Evolutionary conservation across 2,113 vertebrate genomes (phyloP).

Genomic region (Cacatua alba): DNA sequence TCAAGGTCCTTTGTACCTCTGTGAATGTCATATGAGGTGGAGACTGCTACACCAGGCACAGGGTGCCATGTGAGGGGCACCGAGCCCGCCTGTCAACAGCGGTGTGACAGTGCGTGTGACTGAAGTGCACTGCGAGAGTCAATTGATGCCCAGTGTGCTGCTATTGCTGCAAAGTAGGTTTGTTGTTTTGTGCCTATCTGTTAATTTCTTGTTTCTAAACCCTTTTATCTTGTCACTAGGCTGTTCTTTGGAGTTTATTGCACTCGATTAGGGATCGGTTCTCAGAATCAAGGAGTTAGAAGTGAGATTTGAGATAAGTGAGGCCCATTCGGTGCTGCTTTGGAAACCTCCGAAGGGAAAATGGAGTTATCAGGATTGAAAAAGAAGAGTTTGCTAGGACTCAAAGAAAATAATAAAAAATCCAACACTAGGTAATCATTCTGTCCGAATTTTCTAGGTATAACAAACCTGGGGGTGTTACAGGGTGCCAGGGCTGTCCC

Average conservation of each 20-base stretch:
- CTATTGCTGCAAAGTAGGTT: neutral
- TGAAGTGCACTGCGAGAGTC: neutral
- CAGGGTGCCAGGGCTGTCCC: neutral
- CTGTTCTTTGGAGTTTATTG: slow-evolving; percentile 72
- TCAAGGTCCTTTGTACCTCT: neutral
- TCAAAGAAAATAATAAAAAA: slow-evolving; percentile 75
- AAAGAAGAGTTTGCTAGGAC: slow-evolving; percentile 76
- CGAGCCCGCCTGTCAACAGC: rapidly evolving
- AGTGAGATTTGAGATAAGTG: slow-evolving; percentile 72
- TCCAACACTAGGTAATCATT: slow-evolving; percentile 71
- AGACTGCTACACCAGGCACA: neutral
- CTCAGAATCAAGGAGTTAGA: slow-evolving; percentile 65
- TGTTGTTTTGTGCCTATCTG: slow-evolving; percentile 29
- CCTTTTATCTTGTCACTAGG: slow-evolving; percentile 71
- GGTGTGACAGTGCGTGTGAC: rapidly evolving
- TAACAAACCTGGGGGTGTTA: slow-evolving; percentile 17
- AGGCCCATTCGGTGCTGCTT: slow-evolving; percentile 59
- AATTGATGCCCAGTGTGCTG: neutral
- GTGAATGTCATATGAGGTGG: neutral
- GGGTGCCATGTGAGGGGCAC: rapidly evolving
- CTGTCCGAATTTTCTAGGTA: slow-evolving; percentile 60
- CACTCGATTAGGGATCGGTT: slow-evolving; percentile 69
- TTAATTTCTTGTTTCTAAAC: slow-evolving; percentile 55
- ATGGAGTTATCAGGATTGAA: slow-evolving; percentile 76
- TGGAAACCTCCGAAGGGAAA: slow-evolving; percentile 67